Evolutionary conservation across 1,140 invertebrate species (phyloP).

Genomic region (Drosophila punjabiensis): DNA sequence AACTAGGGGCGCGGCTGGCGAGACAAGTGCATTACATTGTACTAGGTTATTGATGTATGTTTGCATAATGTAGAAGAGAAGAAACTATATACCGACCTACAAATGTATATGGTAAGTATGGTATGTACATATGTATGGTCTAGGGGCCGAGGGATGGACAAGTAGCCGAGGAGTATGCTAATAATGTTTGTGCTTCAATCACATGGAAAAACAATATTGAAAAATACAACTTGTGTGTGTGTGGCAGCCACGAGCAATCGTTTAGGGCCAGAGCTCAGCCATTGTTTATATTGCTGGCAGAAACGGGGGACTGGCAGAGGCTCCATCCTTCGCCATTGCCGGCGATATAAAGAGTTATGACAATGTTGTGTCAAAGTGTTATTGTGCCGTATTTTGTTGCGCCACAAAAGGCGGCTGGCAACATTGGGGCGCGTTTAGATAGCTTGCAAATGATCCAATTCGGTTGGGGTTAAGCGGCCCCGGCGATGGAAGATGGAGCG

Average conservation of each 20-base stretch:
- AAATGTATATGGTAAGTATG: conserved; percentile 5
- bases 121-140: background rate
- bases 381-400: conserved; percentile 57
- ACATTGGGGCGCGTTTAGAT: conserved; percentile 46
- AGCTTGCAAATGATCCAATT: conserved; percentile 58
- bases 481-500: conserved; percentile 45
- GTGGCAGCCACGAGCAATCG: conserved; percentile 50
- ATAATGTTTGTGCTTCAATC: conserved; percentile 77
- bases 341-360: conserved; percentile 56
- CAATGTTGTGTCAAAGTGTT: conserved; percentile 68
- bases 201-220: conserved; percentile 78
- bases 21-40: conserved; percentile 63
- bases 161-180: conserved; percentile 52
- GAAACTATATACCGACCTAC: conserved; percentile 22
- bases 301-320: background rate
- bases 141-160: conserved; percentile 13
- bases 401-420: conserved; percentile 31
- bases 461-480: conserved; percentile 47
- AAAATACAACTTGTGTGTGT: conserved; percentile 65
- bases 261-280: conserved; percentile 55
- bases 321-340: background rate
- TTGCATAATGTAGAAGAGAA: conserved; percentile 51
- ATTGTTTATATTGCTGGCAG: conserved; percentile 44
- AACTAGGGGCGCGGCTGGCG: conserved; percentile 35
- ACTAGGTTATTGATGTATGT: conserved; percentile 69